Conservation (phyloP, 2,113 vertebrate genomes). For the Ardeotis arabs region DNA sequence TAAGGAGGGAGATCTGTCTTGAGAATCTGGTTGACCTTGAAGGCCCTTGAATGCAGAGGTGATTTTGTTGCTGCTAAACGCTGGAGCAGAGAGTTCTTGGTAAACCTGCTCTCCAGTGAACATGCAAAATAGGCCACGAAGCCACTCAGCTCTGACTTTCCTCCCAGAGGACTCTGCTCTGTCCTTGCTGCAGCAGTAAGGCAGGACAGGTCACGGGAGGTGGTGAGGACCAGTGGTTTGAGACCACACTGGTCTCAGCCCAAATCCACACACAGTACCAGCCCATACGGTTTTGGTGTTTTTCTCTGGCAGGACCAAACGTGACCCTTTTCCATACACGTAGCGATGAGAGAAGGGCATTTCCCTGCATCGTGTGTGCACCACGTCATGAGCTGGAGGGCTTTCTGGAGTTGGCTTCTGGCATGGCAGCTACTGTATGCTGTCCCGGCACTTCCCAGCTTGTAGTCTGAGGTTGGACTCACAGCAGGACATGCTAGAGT, state of each 20-base stretch:
- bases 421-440: not conserved
- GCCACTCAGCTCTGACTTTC: not conserved
- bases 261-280: not conserved
- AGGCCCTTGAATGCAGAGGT: not conserved
- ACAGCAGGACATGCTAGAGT: not conserved
- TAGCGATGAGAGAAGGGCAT: not conserved
- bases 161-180: not conserved
- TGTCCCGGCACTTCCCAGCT: not conserved
- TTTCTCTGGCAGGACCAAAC: not conserved
- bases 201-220: not conserved
- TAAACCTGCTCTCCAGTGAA: not conserved
- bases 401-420: not conserved
- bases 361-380: accelerated
- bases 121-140: not conserved
- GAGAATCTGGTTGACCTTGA: not conserved
- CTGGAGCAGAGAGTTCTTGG: not conserved
- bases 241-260: not conserved
- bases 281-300: not conserved
- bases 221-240: not conserved
- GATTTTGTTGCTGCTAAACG: not conserved
- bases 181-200: not conserved
- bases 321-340: not conserved
- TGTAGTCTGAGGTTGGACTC: not conserved
- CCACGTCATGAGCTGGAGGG: accelerated
- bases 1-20: not conserved